phyloP scores from a whole-genome alignment of 92 coral and sea anemone species.

The Ricordea florida region DNA sequence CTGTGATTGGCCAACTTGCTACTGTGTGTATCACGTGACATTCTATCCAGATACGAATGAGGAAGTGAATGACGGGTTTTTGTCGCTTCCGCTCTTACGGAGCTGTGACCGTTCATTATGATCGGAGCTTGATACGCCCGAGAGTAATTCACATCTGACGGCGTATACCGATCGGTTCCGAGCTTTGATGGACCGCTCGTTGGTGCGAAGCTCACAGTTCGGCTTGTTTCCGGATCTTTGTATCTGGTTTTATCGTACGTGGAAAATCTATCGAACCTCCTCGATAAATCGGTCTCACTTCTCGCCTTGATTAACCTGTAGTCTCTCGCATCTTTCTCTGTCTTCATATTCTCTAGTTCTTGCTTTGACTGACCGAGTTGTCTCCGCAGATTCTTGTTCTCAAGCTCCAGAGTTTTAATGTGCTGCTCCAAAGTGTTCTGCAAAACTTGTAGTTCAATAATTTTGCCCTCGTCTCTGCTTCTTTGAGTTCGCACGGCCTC shows the following conservation, averaged over 20 bases:
- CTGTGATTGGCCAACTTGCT: slow-evolving; percentile 7
- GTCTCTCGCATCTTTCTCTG: slow-evolving; percentile 20
- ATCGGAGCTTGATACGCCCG: not conserved
- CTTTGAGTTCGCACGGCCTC: slow-evolving; percentile 21
- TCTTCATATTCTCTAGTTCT: slow-evolving; percentile 35
- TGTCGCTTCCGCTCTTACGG: not conserved
- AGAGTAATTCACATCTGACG: slow-evolving; percentile 41
- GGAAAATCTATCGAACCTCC: slow-evolving; percentile 21
- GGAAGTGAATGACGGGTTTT: not conserved
- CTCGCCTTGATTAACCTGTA: slow-evolving; percentile 55
- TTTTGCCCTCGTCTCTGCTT: slow-evolving; percentile 11
- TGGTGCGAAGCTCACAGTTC: slow-evolving; percentile 6
- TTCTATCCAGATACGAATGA: slow-evolving; percentile 2
- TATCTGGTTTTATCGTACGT: slow-evolving; percentile 6
- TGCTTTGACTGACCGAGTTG: slow-evolving; percentile 52
- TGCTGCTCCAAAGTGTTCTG: slow-evolving; percentile 50
- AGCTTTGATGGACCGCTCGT: slow-evolving; percentile 22
- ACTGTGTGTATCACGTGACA: not conserved
- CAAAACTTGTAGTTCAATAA: slow-evolving; percentile 15
- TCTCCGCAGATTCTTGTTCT: slow-evolving; percentile 48
- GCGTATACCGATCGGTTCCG: slow-evolving; percentile 46
- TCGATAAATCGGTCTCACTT: slow-evolving; percentile 72
- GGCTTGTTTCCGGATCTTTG: slow-evolving; percentile 7
- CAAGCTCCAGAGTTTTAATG: slow-evolving; percentile 43
- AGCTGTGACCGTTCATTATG: slow-evolving; percentile 18